A percentile compares a stretch with the other conserved stretches of the same genome.
Evolutionary conservation across 2,888 invertebrate genomes (phyloP).

Genomic region (Endotricha flammealis): DNA sequence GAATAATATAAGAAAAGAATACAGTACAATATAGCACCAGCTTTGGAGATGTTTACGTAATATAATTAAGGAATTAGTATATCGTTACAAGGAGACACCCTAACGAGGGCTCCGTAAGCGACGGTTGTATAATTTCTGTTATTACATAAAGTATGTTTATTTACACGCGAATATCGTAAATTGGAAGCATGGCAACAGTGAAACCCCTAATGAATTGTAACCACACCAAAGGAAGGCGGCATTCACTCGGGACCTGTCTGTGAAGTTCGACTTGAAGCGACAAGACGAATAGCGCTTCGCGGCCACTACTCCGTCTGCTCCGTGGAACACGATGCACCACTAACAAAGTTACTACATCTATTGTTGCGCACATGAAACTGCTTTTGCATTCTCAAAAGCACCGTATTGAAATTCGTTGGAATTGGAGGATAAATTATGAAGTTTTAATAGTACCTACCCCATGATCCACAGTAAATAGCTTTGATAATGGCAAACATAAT

Average conservation of each 20-base stretch:
- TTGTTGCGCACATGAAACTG: conserved; percentile 4
- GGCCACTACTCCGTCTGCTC: conserved; percentile 2
- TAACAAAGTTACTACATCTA: conserved; percentile 15
- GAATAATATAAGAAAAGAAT: conserved; percentile 14
- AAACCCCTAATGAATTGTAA: conserved; percentile 38
- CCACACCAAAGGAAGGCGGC: conserved; percentile 33
- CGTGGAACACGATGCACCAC: conserved; percentile 27
- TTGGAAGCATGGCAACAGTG: conserved; percentile 20
- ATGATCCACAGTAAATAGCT: too few species aligned
- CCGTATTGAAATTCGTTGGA: too few species aligned
- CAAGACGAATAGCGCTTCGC: conserved; percentile 36
- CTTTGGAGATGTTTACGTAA: conserved; percentile 9
- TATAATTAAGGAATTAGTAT: conserved; percentile 12
- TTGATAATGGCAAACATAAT: too few species aligned
- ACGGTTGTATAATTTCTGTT: conserved; percentile 24
- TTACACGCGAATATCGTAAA: conserved; percentile 26
- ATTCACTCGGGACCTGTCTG: conserved; percentile 44
- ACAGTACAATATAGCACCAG: conserved; percentile 13
- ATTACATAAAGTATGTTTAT: conserved; percentile 25
- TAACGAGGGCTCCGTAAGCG: conserved; percentile 10
- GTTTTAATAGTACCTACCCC: too few species aligned
- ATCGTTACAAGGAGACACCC: conserved; percentile 3
- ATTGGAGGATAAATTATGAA: too few species aligned
- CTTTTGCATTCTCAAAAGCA: conserved; percentile 11
- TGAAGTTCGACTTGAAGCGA: conserved; percentile 43